A percentile compares a stretch with the other conserved stretches of the same genome.
Conservation (phyloP, 2,888 invertebrate genomes). For the Cheilosia urbana region DNA sequence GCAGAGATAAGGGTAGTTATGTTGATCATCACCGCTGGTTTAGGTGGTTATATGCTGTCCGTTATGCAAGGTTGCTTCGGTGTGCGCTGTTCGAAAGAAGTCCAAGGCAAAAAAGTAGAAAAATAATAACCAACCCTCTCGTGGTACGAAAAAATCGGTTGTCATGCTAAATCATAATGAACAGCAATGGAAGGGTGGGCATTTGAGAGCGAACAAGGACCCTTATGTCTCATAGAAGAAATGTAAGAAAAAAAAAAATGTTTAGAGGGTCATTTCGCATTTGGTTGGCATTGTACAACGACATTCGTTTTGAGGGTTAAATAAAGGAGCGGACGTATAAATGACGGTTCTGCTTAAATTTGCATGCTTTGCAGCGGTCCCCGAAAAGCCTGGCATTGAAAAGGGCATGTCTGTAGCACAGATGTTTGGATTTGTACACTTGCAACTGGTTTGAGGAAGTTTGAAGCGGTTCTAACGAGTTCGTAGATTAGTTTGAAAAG, state of each 20-base stretch:
- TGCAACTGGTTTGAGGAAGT: conserved; percentile 1
- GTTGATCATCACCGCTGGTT: conserved; percentile 32
- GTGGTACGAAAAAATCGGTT: conserved; percentile 33
- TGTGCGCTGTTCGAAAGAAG: conserved; percentile 1
- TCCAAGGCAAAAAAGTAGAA: conserved; percentile 42
- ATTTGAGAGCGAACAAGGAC: conserved; percentile 42
- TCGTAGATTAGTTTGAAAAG: no score
- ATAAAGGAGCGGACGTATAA: conserved; percentile 12
- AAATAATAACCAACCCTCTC: conserved; percentile 66
- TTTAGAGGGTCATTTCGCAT: conserved; percentile 71
- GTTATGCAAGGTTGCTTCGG: conserved; percentile 38
- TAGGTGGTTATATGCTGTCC: conserved; percentile 13
- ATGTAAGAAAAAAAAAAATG: conserved; percentile 9
- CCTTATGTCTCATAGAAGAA: conserved; percentile 49
- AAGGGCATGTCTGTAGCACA: conserved; percentile 1
- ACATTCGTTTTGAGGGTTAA: conserved; percentile 51
- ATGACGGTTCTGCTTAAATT: conserved; percentile 46
- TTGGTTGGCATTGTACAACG: conserved; percentile 39
- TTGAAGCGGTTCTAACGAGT: background rate
- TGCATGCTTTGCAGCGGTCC: conserved; percentile 33
- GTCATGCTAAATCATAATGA: conserved; percentile 75
- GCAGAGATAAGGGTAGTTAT: conserved; percentile 64
- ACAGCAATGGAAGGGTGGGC: conserved; percentile 54
- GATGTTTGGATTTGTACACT: background rate
- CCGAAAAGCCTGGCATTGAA: background rate